Evolutionary conservation across 2,797 vertebrate species (phyloP).

Genomic region (Lepilemur ruficaudatus): DNA sequence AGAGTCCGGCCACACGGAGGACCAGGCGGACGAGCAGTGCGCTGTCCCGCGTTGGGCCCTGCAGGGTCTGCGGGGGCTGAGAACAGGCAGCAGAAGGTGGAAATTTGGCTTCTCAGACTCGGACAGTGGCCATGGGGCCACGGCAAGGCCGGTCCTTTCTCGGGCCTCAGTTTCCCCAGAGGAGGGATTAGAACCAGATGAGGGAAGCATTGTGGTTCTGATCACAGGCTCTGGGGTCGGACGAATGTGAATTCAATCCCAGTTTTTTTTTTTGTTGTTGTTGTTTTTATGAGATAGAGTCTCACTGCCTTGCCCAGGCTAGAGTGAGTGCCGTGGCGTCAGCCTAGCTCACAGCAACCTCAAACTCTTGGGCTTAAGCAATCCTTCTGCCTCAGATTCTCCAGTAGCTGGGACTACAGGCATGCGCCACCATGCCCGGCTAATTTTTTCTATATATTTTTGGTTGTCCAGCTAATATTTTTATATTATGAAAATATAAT

Average conservation of each 20-base stretch:
- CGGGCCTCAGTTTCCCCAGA: background rate
- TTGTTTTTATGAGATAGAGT: no score
- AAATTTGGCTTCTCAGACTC: background rate
- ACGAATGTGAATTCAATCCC: background rate
- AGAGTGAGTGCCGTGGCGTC: no score
- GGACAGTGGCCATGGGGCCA: background rate
- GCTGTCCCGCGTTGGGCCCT: accelerated
- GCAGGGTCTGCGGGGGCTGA: accelerated
- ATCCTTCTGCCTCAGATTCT: no score
- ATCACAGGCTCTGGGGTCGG: background rate
- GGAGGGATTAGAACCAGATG: background rate
- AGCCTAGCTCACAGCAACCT: no score
- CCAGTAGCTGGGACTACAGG: no score
- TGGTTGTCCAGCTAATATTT: no score
- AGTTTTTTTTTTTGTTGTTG: no score
- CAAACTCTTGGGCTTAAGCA: no score
- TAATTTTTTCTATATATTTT: no score
- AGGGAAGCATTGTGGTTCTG: background rate
- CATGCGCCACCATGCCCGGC: no score
- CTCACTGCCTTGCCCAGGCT: no score
- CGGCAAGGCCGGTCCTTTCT: background rate
- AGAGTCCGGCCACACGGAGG: accelerated
- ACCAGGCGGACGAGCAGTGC: accelerated
- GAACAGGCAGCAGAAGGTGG: background rate
- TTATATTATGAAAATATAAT: no score